Base-by-base conservation (phyloP, 2,888 invertebrate species). In the Cyaniris semiargus region DNA sequence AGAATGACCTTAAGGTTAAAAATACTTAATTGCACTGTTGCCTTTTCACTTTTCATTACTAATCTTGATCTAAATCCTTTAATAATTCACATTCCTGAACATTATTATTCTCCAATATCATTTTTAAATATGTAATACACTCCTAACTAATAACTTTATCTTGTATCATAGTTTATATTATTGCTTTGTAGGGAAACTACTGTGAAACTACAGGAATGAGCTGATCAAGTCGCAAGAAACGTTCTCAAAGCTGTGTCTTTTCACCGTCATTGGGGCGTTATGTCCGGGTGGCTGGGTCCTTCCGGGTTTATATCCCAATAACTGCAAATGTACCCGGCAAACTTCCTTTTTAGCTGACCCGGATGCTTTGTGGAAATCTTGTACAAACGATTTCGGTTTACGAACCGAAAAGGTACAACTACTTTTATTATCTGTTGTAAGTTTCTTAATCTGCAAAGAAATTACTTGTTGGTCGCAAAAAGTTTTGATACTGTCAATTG, bases 241-340 rank as follows among this genome's bases (percentile, higher is more conserved):
- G 27, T 27, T 18, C 66, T 23, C 23, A 66, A 66, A 23, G 21
- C 58, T 60, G 4, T 21, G 66, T 66, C 78, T 60, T 77, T 79
- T 78, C 76, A 79, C 38, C 77, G 77, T 83, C 84, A 86, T 84
- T 86, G 85, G 85, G 85, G 86, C 85, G 84, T 87, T 87, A 87
- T 86, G 83, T 83, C 82, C 81, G 81, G 79, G 78, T 81, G 79
- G 81, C 81, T 79, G 81, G 83, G 82, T 79, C 84, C 85, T 83
- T 85, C 83, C 82, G 84, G 89, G 88, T 89, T 89, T 83, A 88
- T 89, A 88, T 89, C 88, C 85, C 86, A 87, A 87, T 87, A 85
- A 82, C 84, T 83, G 81, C 85, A 84, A 80, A 86, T 85, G 60
- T 87, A 83, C 82, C 81, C 83, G 83, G 82, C 82, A 80, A 86